Percentiles rank a stretch among this genome's conserved stretches.
Conservation (phyloP, 2,888 invertebrate genomes). For the Nesidiocoris tenuis region DNA sequence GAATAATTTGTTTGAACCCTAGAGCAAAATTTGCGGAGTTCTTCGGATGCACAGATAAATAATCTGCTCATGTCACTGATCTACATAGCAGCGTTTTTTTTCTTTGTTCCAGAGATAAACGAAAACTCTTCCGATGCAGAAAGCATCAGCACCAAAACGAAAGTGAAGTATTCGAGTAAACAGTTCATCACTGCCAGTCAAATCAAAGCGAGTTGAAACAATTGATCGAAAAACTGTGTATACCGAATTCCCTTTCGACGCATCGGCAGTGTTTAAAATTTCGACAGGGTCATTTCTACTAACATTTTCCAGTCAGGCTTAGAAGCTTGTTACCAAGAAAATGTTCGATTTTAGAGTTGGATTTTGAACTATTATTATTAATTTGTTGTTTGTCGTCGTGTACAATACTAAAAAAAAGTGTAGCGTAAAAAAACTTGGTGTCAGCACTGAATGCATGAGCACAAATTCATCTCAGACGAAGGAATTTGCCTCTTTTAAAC, state of each 20-base stretch:
- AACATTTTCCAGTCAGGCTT: constrained; percentile 26
- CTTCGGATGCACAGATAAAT: too few species aligned
- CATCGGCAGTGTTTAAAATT: constrained; percentile 33
- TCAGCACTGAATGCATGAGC: constrained; percentile 28
- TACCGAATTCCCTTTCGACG: constrained; percentile 7
- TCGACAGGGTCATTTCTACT: constrained; percentile 39
- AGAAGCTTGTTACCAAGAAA: constrained; percentile 37
- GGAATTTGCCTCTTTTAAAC: neutral
- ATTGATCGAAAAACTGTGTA: constrained; percentile 3
- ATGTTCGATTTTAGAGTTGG: constrained; percentile 31
- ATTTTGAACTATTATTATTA: constrained; percentile 2
- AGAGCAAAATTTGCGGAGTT: too few species aligned
- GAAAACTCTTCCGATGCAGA: constrained; percentile 9
- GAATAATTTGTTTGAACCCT: too few species aligned
- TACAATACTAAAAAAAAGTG: constrained; percentile 9
- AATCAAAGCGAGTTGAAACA: neutral
- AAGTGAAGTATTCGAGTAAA: constrained; percentile 3
- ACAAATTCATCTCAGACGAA: neutral
- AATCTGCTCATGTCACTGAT: too few species aligned
- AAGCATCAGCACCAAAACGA: constrained; percentile 14
- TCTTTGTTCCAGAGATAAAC: constrained; percentile 4
- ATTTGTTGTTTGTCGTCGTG: constrained; percentile 23
- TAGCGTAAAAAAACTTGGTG: constrained; percentile 28
- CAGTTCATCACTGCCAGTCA: constrained; percentile 10
- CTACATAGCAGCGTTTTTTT: too few species aligned